phyloP scores from a whole-genome alignment of 1,140 invertebrate genomes.

The Lepidurus couesii region DNA sequence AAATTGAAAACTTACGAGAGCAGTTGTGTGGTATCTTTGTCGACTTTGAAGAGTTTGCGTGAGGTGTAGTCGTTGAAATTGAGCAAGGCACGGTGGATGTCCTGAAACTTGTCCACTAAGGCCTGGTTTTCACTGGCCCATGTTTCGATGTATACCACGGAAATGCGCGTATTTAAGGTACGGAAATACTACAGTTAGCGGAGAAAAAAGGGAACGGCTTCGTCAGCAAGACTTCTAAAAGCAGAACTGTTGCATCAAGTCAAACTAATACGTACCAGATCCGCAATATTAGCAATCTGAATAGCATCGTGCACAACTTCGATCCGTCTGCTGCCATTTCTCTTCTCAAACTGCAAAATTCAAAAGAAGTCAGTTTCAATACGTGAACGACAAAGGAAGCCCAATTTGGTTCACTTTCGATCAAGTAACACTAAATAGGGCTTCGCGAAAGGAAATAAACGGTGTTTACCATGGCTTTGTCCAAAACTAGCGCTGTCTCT shows the following conservation, averaged over 20 bases:
- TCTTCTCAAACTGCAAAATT: constrained; percentile 67
- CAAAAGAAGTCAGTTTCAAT: constrained; percentile 34
- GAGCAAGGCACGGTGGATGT: constrained; percentile 75
- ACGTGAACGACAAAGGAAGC: constrained; percentile 27
- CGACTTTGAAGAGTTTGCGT: constrained; percentile 70
- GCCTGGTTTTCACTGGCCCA: constrained; percentile 86
- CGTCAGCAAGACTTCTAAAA: background rate
- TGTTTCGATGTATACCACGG: constrained; percentile 91
- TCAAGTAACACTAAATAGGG: background rate
- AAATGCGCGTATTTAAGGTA: constrained; percentile 83
- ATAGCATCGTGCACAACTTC: constrained; percentile 91
- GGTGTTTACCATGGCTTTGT: constrained; percentile 78
- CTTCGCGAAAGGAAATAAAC: background rate
- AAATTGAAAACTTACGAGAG: constrained; percentile 64
- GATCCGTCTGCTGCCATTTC: constrained; percentile 78
- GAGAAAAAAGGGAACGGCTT: constrained; percentile 10
- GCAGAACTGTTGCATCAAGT: background rate
- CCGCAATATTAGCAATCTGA: constrained; percentile 93
- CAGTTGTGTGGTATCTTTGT: constrained; percentile 83
- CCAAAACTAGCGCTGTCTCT: constrained; percentile 83
- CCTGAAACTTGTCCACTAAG: constrained; percentile 68
- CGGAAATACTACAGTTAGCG: constrained; percentile 72
- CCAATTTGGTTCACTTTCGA: background rate
- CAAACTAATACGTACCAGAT: constrained; percentile 65
- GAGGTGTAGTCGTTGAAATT: constrained; percentile 86